These are phyloP conservation scores for Pogona vitticeps DNA, from an alignment of 2,113 vertebrate genomes.

Conservation along the genomic window DNA sequence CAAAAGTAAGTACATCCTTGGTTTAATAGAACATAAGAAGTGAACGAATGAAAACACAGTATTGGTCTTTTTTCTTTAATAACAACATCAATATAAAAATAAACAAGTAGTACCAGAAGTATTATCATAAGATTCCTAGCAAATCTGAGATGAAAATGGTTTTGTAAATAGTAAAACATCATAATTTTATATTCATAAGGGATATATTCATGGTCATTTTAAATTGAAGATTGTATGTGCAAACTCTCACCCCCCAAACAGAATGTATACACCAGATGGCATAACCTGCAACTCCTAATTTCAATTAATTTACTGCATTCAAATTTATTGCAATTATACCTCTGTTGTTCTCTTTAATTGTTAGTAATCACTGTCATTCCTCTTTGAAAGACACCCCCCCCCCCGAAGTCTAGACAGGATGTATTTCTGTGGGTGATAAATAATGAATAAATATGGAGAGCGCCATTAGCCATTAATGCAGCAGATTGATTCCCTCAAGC, in stretches of 20 bases:
- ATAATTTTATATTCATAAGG: slow-evolving; percentile 36
- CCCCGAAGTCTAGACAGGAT: slow-evolving; percentile 68
- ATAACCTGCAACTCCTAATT: slow-evolving; percentile 59
- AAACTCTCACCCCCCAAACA: slow-evolving; percentile 1
- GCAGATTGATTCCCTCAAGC: slow-evolving; percentile 63
- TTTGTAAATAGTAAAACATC: neutral
- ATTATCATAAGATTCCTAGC: slow-evolving; percentile 26
- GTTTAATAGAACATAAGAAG: neutral
- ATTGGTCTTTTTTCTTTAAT: too few species aligned
- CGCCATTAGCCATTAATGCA: slow-evolving; percentile 66
- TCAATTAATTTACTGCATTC: slow-evolving; percentile 65
- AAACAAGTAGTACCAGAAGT: neutral
- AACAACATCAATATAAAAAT: neutral
- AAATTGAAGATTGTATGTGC: neutral
- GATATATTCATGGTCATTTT: slow-evolving; percentile 12
- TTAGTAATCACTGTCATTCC: slow-evolving; percentile 63
- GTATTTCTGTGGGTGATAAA: slow-evolving; percentile 71
- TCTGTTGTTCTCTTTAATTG: slow-evolving; percentile 58
- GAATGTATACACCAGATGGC: slow-evolving; percentile 36
- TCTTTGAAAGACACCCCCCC: slow-evolving; percentile 62
- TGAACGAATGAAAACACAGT: too few species aligned
- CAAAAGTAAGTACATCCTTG: neutral
- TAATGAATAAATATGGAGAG: slow-evolving; percentile 72
- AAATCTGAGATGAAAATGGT: neutral
- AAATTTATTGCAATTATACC: slow-evolving; percentile 19